Evolutionary conservation across 2,888 invertebrate genomes (phyloP).

Genomic region (Mesodorylaimus sp.): DNA sequence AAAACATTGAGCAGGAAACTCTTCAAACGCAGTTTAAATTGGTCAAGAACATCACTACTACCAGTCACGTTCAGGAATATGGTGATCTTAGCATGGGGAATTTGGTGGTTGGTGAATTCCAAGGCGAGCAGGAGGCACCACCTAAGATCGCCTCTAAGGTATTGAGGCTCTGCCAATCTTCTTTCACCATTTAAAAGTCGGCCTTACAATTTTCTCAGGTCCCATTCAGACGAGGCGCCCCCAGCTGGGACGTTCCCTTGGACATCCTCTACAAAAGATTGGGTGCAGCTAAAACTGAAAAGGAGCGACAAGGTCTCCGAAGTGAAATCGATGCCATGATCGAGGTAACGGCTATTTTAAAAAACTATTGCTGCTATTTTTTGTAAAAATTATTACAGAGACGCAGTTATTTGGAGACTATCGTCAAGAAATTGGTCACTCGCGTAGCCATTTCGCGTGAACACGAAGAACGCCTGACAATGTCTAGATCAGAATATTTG

Average conservation of each 20-base stretch:
- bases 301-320: not conserved
- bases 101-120: conserved; percentile 31
- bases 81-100: conserved; percentile 34
- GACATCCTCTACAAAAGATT: not conserved
- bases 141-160: conserved; percentile 13
- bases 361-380: not conserved
- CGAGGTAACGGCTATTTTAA: not conserved
- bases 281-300: not conserved
- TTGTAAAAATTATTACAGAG: not conserved
- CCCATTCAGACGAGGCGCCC: not conserved
- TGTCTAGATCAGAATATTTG: not conserved
- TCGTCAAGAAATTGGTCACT: not conserved
- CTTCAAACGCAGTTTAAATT: conserved; percentile 38
- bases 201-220: not conserved
- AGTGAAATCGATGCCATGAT: not conserved
- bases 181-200: not conserved
- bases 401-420: not conserved
- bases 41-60: conserved; percentile 40
- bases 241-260: conserved; percentile 1
- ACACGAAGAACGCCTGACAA: not conserved
- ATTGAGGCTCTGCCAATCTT: too few relatives aligned
- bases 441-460: not conserved
- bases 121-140: conserved; percentile 21
- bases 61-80: conserved; percentile 42
- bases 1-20: conserved; percentile 37